Evolutionary conservation across 2,113 vertebrate species (phyloP), one percentile per base, ranked within the genome.

Genomic region (Sarotherodon lohbergeri): DNA sequence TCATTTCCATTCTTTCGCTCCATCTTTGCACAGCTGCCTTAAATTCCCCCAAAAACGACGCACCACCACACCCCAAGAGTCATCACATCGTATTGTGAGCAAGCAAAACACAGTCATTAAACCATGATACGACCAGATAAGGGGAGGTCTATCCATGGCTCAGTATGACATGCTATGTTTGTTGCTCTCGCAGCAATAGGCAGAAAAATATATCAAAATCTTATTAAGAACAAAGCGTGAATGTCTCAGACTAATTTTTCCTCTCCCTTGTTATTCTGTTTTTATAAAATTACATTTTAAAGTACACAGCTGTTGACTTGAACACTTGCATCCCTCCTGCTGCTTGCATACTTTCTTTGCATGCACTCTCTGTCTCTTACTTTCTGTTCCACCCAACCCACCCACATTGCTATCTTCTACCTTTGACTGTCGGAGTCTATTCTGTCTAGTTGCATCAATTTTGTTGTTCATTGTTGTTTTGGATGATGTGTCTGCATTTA

Each of bases 11-110:
- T 83, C 22, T 43, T 48, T 54, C 24, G 14, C 6, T 39, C 14
- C 14, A 10, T 54, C 57, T 29, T 34, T 36, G 55, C 56, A 9
- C 80, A 29, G 19, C 22, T 50, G 9, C 6, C 3, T 83, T 84
- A 56, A 89, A 90, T 91, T 89, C 85, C 78, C 71, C 82, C 83
- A 17, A 90, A 90, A 86, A 78, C 8, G 3, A 76, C 81, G 68
- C 27, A 1, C 82, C 13, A 63, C 76, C 63, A 17, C 82, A 79
- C 36, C 27, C 14, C 9, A 5, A 79, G 17, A n/a, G 27, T n/a
- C 17, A 78, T n/a, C 27, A 50, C 9, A 11, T 13, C 2, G 1
- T 19, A 52, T n/a, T 52, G 73, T 32, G 6, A 32, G 17, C 10
- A 52, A 78, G 10, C 11, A n/a, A 52, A 78, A 19, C 27, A 32